phyloP scores from a whole-genome alignment of 2,797 vertebrate species.

The Acanthurus lineatus region DNA sequence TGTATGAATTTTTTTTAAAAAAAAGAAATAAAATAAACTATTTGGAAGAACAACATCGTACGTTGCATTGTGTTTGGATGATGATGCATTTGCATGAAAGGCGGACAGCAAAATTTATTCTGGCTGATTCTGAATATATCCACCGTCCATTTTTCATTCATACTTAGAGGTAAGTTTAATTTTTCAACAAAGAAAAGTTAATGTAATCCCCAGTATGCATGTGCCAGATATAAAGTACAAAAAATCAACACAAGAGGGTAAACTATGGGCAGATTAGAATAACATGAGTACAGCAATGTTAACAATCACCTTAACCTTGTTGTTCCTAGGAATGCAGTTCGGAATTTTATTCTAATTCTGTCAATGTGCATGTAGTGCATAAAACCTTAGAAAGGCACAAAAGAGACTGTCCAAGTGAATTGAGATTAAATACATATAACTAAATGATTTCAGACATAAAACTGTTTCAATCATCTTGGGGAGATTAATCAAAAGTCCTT shows the following conservation, averaged over 20 bases:
- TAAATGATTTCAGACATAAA: not conserved
- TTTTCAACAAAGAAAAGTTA: not conserved
- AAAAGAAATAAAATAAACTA: conserved; percentile 17
- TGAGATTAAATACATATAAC: not conserved
- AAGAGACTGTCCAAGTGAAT: not conserved
- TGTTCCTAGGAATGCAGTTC: not conserved
- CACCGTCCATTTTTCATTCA: not conserved
- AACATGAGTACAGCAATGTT: not conserved
- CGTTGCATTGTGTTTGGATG: not conserved
- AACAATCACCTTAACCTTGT: not conserved
- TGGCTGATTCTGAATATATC: not conserved
- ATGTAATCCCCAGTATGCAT: not conserved
- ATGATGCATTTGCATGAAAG: not conserved
- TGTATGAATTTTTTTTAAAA: not conserved
- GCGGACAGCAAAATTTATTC: not conserved
- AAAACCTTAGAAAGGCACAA: not conserved
- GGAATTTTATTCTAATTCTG: not conserved
- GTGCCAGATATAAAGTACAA: not conserved
- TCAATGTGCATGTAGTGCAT: not conserved
- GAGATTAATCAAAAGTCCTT: conserved; percentile 7
- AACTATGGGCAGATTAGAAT: not conserved
- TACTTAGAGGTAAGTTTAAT: not conserved
- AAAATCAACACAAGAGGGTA: not conserved
- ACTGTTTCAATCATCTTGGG: not conserved
- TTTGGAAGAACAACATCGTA: not conserved